Evolutionary conservation across 2,888 invertebrate genomes (phyloP).

Genomic region (Tenthredo notha): DNA sequence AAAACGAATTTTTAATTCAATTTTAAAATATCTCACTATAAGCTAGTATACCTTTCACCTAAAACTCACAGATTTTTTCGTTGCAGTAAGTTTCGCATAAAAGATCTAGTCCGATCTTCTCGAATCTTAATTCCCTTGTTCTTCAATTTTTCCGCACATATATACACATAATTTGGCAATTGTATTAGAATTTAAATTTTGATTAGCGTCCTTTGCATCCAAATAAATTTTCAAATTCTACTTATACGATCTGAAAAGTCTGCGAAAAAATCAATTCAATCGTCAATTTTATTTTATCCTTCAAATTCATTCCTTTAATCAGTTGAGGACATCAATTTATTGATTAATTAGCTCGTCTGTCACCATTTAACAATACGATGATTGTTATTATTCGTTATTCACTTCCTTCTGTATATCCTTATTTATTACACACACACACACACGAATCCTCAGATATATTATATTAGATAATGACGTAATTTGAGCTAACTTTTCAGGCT

Average conservation of each 20-base stretch:
- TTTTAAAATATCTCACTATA: not conserved
- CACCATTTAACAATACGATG: not conserved
- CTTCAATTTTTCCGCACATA: no score
- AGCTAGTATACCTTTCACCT: not conserved
- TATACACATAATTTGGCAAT: no score
- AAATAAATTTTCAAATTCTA: no score
- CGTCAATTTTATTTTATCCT: no score
- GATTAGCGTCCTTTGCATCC: no score
- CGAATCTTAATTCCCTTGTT: no score
- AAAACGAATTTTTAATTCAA: slow-evolving; percentile 5
- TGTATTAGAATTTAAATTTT: no score
- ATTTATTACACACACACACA: not conserved
- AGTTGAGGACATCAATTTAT: no score
- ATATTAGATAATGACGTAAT: not conserved
- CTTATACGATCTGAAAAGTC: no score
- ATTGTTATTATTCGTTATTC: not conserved
- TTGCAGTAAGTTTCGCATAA: not conserved
- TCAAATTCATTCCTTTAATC: no score
- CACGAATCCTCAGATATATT: not conserved
- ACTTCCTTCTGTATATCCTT: not conserved
- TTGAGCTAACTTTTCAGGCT: slow-evolving; percentile 11
- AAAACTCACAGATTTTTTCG: not conserved
- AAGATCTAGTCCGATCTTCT: no score
- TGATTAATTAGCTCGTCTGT: not conserved
- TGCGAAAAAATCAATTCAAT: no score